Base-by-base conservation (phyloP, 1,140 invertebrate species). In the Cotesia typhae region DNA sequence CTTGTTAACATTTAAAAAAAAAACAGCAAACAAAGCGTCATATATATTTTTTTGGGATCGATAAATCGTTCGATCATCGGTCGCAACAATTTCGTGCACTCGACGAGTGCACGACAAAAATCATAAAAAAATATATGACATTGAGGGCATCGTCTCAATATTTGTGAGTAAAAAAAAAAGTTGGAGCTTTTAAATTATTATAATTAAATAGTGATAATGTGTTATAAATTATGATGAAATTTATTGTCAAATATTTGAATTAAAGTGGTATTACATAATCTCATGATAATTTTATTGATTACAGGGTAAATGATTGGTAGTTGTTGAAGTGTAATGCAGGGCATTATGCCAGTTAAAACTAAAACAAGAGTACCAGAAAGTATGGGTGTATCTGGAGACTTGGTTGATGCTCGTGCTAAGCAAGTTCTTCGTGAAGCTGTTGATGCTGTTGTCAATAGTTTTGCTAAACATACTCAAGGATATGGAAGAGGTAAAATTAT, bases 401-500 rank as follows among this genome's bases (percentile, higher is more conserved):
- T 88, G 41, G 88, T 89, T 20, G 90, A 91, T 81, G 89, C 89
- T n/a, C 84, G 89, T 67, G 90, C 91, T 67, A 93, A 93, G 79
- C 91, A 92, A 77, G 91, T 93, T 47, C 87, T 94, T 41, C 92
- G 91, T 78, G 92, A 94, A 82, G 92, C 92, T 4, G 92, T 94
- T 4, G 92, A 94, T 82, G 92, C 92, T 20, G 92, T 94, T 37
- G 92, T 93, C 71, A 93, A 92, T 82, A 94, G 92, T 82, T 94
- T 93, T 85, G 92, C 92, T 7, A 94, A 93, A 79, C 92, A 93
- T 78, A 92, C 91, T 51, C 92, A 93, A 85, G 92, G 92, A 69
- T 93, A 92, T 82, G 92, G 92, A 65, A 87, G 92, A 90, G 92
- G 92, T 93, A 86, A 88, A 81, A 79, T 59, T 72, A 68, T 64